phyloP scores from a whole-genome alignment of 1,140 invertebrate genomes.

The Dreissena polymorpha region DNA sequence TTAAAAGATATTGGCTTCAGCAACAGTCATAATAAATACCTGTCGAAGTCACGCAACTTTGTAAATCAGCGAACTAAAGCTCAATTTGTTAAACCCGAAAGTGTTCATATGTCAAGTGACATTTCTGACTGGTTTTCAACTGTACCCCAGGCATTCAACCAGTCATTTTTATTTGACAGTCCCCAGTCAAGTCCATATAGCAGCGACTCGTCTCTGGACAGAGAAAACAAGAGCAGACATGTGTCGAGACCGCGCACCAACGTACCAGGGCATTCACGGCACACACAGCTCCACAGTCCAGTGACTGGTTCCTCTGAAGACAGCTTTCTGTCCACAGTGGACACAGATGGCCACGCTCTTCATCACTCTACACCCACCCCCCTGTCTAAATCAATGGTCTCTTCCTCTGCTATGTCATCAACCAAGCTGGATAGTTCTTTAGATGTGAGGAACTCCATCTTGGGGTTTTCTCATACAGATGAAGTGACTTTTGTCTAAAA shows the following conservation, averaged over 20 bases:
- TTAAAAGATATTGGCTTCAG: slow-evolving; percentile 50
- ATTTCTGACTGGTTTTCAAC: not conserved
- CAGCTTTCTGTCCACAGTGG: slow-evolving; percentile 38
- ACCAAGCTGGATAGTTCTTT: no score
- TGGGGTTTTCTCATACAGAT: no score
- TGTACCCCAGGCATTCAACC: slow-evolving; percentile 14
- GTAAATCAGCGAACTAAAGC: slow-evolving; percentile 37
- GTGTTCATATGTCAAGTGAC: not conserved
- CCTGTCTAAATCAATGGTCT: no score
- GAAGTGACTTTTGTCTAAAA: no score
- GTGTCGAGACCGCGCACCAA: slow-evolving; percentile 20
- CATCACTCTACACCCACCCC: not conserved
- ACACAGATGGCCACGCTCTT: slow-evolving; percentile 42
- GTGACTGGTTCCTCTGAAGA: slow-evolving; percentile 12
- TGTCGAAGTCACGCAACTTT: slow-evolving; percentile 52
- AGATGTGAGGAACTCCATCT: no score
- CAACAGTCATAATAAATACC: slow-evolving; percentile 52
- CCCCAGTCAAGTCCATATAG: slow-evolving; percentile 30
- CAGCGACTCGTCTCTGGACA: slow-evolving; percentile 43
- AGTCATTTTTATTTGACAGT: slow-evolving; percentile 35
- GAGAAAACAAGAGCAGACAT: slow-evolving; percentile 28
- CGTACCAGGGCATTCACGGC: slow-evolving; percentile 32
- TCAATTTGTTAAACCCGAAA: no score
- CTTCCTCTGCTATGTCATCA: no score
- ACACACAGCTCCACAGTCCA: slow-evolving; percentile 31